Evolutionary conservation across 2,888 invertebrate species (phyloP).

Genomic region (Agrotis segetum): DNA sequence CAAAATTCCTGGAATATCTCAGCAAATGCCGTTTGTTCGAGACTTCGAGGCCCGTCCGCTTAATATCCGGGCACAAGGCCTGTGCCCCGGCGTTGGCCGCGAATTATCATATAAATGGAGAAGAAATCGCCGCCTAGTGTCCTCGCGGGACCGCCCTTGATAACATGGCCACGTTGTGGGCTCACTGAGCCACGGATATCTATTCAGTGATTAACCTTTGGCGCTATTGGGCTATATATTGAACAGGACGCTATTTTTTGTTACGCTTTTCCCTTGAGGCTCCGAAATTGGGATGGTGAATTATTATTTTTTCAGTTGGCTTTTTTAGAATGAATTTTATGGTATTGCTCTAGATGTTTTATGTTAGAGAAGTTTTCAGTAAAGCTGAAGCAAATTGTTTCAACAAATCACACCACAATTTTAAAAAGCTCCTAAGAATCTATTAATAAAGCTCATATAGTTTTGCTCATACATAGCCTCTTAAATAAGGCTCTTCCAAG

Average conservation of each 20-base stretch:
- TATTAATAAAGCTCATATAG: background rate
- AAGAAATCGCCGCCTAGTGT: constrained; percentile 64
- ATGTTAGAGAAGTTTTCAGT: background rate
- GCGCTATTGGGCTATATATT: constrained; percentile 35
- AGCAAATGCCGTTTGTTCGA: constrained; percentile 53
- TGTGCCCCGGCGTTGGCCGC: constrained; percentile 48
- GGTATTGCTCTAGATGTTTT: background rate
- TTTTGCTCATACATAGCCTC: background rate
- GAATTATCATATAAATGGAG: constrained; percentile 79
- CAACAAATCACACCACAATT: background rate
- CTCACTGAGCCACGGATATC: constrained; percentile 31
- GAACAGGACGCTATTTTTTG: constrained; percentile 28
- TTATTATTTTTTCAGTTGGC: background rate
- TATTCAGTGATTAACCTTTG: constrained; percentile 58
- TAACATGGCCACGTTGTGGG: constrained; percentile 46
- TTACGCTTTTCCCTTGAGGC: constrained; percentile 4
- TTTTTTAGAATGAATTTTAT: background rate
- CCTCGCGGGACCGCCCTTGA: constrained; percentile 61
- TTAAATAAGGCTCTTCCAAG: constrained; percentile 5
- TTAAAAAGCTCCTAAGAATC: background rate
- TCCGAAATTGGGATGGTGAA: background rate
- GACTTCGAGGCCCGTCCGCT: constrained; percentile 59
- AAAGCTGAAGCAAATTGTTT: background rate
- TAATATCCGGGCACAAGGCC: constrained; percentile 69
- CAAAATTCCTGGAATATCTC: constrained; percentile 44